Percentiles rank a stretch among this genome's conserved stretches.
These are phyloP conservation scores for Psettodes erumei DNA, from an alignment of 2,113 vertebrate species.

Conservation along the genomic window DNA sequence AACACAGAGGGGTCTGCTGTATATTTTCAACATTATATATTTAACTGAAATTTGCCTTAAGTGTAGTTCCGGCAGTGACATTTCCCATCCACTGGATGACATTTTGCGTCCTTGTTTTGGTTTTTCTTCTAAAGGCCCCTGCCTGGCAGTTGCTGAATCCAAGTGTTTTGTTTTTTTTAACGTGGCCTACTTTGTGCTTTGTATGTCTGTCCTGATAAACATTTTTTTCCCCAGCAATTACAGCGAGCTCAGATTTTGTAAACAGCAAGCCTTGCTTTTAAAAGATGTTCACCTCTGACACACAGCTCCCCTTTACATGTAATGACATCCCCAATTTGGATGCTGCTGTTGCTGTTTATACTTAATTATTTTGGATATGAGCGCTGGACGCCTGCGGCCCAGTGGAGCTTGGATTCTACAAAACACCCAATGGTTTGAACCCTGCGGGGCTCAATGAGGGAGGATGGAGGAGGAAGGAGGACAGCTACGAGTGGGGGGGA, in stretches of 20 bases:
- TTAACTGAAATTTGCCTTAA: not conserved
- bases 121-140: conserved; percentile 7
- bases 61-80: not conserved
- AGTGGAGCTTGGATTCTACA: conserved; percentile 21
- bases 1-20: not conserved
- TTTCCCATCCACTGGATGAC: conserved; percentile 13
- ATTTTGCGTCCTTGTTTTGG: conserved; percentile 29
- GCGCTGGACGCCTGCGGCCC: not conserved
- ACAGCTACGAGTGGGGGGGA: conserved; percentile 11
- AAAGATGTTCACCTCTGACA: conserved; percentile 8
- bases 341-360: conserved; percentile 22
- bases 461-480: no score
- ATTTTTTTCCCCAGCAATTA: not conserved
- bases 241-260: not conserved
- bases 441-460: conserved; percentile 38
- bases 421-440: conserved; percentile 28
- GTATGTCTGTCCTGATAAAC: not conserved
- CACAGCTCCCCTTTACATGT: not conserved
- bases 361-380: conserved; percentile 25
- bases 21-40: not conserved
- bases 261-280: conserved; percentile 1
- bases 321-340: conserved; percentile 29
- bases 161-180: not conserved
- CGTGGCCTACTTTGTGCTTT: conserved; percentile 3
- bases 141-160: conserved; percentile 1